Base-by-base conservation (phyloP, 2,113 vertebrate genomes). In the Melanerpes aurifrons region DNA sequence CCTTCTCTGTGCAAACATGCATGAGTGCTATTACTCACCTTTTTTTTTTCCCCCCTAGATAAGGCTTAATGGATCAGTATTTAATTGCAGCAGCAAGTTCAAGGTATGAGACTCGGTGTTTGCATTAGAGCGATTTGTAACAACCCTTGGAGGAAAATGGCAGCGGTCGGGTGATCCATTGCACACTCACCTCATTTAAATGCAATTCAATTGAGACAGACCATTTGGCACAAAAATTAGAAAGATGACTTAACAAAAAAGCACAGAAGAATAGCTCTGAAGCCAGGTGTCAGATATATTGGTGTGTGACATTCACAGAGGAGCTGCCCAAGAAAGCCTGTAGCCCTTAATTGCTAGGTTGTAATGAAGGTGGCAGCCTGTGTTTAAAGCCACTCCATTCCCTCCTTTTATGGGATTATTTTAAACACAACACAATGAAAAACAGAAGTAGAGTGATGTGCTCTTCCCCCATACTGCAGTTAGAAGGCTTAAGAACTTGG, bases 191-290 rank as follows among this genome's bases (percentile, higher is more conserved):
- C 89, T 95, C 92, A 58, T 89, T 77, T 29, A 82, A 95, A 95
- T 84, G 89, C 85, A 87, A 87, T 93, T 91, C 89, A 43, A 91
- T 93, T 92, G 71, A 92, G 62, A 73, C 91, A 86, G 87, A 47
- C 24, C 69, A 37, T 78, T 89, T 94, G 96, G 89, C 91, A 83
- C 64, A n/a, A 29, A 45, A 85, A 56, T 20, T 32, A 82, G 85
- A 57, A 48, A 87, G 89, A 82, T 93, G 95, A 95, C 89, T 96
- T 80, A 29, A 86, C 89, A 90, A 85, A 96, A 94, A 94, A 89
- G 68, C 89, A 58, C 0, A 0, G 68, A 50, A 85, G 75, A 76
- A 89, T 28, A 59, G 37, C 80, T 57, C 79, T 57, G 59, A 87
- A 66, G 37, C 62, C 69, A 45, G 85, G 57, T 87, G 75, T 70